A percentile compares a stretch with the other conserved stretches of the same genome.
phyloP scores from a whole-genome alignment of 2,113 vertebrate genomes.

The Pterocles gutturalis region DNA sequence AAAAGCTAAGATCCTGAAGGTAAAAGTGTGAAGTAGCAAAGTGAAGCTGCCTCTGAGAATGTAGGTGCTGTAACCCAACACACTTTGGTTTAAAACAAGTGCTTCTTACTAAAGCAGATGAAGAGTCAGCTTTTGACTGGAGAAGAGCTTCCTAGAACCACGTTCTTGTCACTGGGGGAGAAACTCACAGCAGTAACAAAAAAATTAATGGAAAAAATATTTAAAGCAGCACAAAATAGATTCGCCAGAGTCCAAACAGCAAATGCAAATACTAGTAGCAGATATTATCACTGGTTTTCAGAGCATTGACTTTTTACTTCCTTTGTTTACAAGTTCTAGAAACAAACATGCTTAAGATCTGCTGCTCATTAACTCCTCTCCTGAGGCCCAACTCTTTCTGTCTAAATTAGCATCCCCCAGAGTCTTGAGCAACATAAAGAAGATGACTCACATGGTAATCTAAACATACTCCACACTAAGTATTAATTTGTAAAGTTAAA shows the following conservation, averaged over 20 bases:
- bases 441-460: rapidly evolving
- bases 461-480: background rate
- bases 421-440: background rate
- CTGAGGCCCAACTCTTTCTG: background rate
- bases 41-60: background rate
- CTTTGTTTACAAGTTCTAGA: background rate
- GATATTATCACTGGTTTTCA: background rate
- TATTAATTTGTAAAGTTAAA: background rate
- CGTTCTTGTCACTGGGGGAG: background rate
- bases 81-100: background rate
- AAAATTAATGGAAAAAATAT: background rate
- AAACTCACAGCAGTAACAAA: background rate
- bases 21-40: background rate
- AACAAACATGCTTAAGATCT: background rate
- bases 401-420: background rate
- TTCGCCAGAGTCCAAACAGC: background rate
- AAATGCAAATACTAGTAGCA: background rate
- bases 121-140: background rate
- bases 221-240: background rate
- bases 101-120: background rate
- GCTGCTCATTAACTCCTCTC: background rate
- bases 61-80: background rate
- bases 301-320: background rate
- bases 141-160: background rate
- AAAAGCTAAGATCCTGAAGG: background rate